Conservation (phyloP, 2,113 vertebrate species). For the Pongo abelii region DNA sequence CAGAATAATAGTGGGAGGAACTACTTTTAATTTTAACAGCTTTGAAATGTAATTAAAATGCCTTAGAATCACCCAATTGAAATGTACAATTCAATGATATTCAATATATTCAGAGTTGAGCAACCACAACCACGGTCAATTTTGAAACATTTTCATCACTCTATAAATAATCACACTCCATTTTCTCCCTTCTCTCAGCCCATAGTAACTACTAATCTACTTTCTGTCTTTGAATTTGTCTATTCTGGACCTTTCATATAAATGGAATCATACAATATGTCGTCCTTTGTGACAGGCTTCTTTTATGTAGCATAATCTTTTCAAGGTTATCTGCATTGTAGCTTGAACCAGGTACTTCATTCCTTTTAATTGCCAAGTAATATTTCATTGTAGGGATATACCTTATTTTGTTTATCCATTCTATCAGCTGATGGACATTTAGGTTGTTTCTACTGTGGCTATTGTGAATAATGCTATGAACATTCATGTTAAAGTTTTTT, state of each 20-base stretch:
- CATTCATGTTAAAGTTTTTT: not conserved
- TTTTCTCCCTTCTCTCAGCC: not conserved
- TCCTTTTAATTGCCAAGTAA: slow-evolving; percentile 2
- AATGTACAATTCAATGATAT: not conserved
- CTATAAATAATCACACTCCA: not conserved
- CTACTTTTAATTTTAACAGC: not conserved
- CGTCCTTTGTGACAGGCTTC: not conserved
- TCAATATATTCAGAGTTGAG: not conserved
- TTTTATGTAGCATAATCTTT: not conserved
- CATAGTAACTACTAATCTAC: not conserved
- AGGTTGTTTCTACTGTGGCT: not conserved
- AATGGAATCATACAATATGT: not conserved
- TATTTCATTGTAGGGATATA: not conserved
- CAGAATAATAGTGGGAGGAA: not conserved
- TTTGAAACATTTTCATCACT: slow-evolving; percentile 26
- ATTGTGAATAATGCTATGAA: not conserved
- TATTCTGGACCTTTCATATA: not conserved
- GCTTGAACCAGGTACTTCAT: not conserved
- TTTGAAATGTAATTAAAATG: slow-evolving; percentile 41
- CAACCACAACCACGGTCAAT: not conserved
- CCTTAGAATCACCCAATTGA: not conserved
- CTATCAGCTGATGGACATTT: not conserved
- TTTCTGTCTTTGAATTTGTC: not conserved
- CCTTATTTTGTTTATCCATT: not conserved
- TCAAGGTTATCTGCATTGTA: not conserved